Conservation (phyloP, 2,888 invertebrate species). For the Hypercompe scribonia region DNA sequence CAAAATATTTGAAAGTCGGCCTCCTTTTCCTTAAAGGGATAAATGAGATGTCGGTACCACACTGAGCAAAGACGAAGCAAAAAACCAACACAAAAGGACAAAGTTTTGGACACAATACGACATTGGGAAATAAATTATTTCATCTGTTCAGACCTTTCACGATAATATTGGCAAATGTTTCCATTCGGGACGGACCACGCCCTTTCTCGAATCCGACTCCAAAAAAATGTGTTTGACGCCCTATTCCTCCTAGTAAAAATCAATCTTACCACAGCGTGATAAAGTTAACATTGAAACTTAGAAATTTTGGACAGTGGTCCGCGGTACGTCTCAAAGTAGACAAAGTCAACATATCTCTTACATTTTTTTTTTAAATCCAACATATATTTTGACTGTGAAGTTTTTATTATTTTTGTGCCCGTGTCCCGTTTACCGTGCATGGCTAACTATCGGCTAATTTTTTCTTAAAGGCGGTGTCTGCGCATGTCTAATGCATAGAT, state of each 20-base stretch:
- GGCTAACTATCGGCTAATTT: constrained; percentile 74
- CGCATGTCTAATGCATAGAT: constrained; percentile 71
- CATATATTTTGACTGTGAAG: constrained; percentile 87
- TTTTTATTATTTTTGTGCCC: constrained; percentile 87
- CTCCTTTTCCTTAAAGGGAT: constrained; percentile 76
- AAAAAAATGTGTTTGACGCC: constrained; percentile 53
- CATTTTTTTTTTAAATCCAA: constrained; percentile 74
- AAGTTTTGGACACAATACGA: constrained; percentile 85
- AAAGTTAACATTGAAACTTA: constrained; percentile 43
- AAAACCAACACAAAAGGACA: constrained; percentile 80
- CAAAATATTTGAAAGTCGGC: constrained; percentile 63
- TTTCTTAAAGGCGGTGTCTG: constrained; percentile 71
- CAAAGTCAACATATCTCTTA: constrained; percentile 81
- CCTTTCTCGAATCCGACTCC: constrained; percentile 69
- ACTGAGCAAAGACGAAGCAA: constrained; percentile 81
- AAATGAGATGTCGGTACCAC: constrained; percentile 81
- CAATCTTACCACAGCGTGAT: constrained; percentile 28
- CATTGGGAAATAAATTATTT: constrained; percentile 86
- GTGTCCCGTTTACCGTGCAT: constrained; percentile 67
- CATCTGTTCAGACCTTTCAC: constrained; percentile 85
- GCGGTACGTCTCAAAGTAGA: constrained; percentile 81
- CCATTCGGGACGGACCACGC: constrained; percentile 85
- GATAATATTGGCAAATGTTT: constrained; percentile 87
- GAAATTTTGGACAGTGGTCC: constrained; percentile 59
- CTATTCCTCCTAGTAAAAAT: constrained; percentile 27